Evolutionary conservation across 2,797 vertebrate species (phyloP).

Genomic region (Garrulus glandarius): DNA sequence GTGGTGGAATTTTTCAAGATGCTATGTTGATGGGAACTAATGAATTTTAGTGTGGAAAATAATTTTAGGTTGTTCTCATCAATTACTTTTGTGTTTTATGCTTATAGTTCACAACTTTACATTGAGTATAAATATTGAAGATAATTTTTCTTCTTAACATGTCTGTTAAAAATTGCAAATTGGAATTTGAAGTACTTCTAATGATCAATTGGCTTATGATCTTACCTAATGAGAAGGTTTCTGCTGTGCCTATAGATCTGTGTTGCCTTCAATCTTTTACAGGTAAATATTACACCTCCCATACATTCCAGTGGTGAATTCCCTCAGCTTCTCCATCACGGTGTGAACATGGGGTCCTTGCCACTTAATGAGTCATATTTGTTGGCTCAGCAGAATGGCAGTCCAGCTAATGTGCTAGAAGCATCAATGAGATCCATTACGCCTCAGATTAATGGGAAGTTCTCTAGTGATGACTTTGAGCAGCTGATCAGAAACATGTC

Average conservation of each 20-base stretch:
- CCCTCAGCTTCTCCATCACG: constrained; percentile 61
- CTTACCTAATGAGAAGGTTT: not conserved
- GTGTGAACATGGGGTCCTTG: constrained; percentile 53
- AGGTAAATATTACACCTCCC: constrained; percentile 74
- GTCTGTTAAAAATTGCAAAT: not conserved
- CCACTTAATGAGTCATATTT: constrained; percentile 79
- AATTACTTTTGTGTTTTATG: not conserved
- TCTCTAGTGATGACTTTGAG: constrained; percentile 83
- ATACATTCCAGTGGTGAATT: constrained; percentile 58
- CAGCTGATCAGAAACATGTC: constrained; percentile 88
- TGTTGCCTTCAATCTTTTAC: constrained; percentile 3
- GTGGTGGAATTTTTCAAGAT: not conserved
- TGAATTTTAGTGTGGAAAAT: not conserved
- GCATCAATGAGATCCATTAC: constrained; percentile 36
- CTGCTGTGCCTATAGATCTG: not conserved
- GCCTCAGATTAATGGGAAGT: constrained; percentile 78
- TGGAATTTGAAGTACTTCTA: not conserved
- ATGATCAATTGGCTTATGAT: not conserved
- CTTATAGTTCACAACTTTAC: not conserved
- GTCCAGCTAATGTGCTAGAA: constrained; percentile 73
- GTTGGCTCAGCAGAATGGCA: constrained; percentile 80
- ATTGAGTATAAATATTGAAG: not conserved
- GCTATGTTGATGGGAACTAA: not conserved
- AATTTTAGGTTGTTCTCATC: not conserved
- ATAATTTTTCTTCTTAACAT: not conserved